Percentiles rank a stretch among this genome's conserved stretches.
Evolutionary conservation across 2,888 invertebrate genomes (phyloP).

Genomic region (Drosophila putrida): DNA sequence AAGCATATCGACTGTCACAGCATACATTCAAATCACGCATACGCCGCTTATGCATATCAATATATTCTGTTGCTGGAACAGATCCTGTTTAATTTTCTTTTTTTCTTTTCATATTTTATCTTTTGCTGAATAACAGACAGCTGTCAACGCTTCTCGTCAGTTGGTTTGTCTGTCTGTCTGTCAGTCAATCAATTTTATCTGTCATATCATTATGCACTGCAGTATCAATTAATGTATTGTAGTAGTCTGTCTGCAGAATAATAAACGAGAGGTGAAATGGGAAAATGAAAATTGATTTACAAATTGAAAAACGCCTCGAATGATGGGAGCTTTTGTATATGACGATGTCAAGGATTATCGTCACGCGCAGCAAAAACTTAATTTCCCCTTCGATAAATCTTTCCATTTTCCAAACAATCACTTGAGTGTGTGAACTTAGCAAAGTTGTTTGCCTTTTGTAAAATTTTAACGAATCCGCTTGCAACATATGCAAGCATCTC

Average conservation of each 20-base stretch:
- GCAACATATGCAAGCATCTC: constrained; percentile 44
- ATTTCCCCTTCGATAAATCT: constrained; percentile 49
- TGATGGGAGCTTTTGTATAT: background rate
- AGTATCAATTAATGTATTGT: constrained; percentile 67
- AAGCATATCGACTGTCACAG: constrained; percentile 39
- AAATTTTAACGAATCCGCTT: constrained; percentile 40
- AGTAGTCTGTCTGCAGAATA: constrained; percentile 13
- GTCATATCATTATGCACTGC: constrained; percentile 57
- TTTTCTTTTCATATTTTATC: constrained; percentile 6
- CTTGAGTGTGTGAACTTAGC: background rate
- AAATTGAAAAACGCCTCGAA: constrained; percentile 26
- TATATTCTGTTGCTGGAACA: constrained; percentile 8
- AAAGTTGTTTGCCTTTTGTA: constrained; percentile 18
- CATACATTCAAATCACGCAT: constrained; percentile 71
- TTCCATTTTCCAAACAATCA: constrained; percentile 51
- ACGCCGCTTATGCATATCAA: constrained; percentile 62
- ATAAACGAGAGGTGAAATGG: background rate
- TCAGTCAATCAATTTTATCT: constrained; percentile 49
- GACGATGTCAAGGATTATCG: constrained; percentile 11
- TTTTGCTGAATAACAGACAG: constrained; percentile 38
- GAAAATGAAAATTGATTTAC: constrained; percentile 31
- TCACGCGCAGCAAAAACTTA: constrained; percentile 11
- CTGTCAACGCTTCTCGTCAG: constrained; percentile 55
- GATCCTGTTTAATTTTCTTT: background rate
- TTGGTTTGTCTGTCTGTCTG: constrained; percentile 34